A percentile compares a stretch with the other conserved stretches of the same genome.
Conservation (phyloP, 2,888 invertebrate genomes). For the Hirtodrosophila alboralis region DNA sequence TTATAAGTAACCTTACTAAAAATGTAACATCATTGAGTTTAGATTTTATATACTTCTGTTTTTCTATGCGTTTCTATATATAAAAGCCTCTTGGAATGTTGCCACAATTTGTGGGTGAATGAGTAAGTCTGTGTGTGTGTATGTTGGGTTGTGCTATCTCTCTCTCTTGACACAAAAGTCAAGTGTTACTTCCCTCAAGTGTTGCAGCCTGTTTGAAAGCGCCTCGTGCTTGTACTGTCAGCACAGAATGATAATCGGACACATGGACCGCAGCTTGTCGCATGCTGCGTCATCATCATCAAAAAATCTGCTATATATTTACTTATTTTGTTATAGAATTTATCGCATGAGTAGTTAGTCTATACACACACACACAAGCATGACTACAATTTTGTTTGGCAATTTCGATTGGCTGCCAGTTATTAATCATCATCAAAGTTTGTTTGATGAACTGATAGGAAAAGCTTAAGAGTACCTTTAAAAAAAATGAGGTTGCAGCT, state of each 20-base stretch:
- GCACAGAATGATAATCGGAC: slow-evolving; percentile 46
- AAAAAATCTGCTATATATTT: slow-evolving; percentile 21
- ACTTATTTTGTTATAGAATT: slow-evolving; percentile 23
- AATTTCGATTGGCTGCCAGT: slow-evolving; percentile 28
- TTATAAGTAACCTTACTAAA: slow-evolving; percentile 24
- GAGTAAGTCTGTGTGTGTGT: slow-evolving; percentile 12
- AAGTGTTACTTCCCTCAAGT: slow-evolving; percentile 72
- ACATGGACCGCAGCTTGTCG: slow-evolving; percentile 18
- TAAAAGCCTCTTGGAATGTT: slow-evolving; percentile 40
- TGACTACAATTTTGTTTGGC: slow-evolving; percentile 29
- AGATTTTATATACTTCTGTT: slow-evolving; percentile 33
- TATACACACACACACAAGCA: slow-evolving; percentile 20
- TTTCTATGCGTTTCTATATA: slow-evolving; percentile 4
- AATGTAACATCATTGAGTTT: slow-evolving; percentile 34
- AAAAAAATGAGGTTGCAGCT: slow-evolving; percentile 1
- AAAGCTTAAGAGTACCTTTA: background rate
- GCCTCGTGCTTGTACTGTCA: slow-evolving; percentile 29
- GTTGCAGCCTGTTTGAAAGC: slow-evolving; percentile 53
- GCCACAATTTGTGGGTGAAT: slow-evolving; percentile 42
- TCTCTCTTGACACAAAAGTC: slow-evolving; percentile 77
- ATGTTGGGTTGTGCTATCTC: slow-evolving; percentile 20
- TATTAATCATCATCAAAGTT: slow-evolving; percentile 64
- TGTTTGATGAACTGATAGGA: slow-evolving; percentile 25
- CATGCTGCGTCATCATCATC: slow-evolving; percentile 60
- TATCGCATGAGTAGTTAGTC: background rate